These are phyloP conservation scores for Scolanthus callimorphus DNA, from an alignment of 92 coral and sea anemone species.

Conservation along the genomic window DNA sequence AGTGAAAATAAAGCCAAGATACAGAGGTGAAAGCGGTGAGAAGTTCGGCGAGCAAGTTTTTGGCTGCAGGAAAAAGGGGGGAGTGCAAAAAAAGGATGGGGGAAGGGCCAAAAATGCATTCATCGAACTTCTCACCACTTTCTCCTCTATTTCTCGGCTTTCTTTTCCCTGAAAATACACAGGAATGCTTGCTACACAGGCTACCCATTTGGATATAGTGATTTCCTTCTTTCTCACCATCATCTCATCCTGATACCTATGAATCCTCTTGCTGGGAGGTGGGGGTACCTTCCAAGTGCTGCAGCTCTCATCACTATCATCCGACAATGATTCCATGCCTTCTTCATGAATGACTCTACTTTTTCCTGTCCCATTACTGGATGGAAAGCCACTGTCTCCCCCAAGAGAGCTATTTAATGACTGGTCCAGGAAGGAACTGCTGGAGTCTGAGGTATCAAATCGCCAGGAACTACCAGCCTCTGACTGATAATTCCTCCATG, in stretches of 20 bases:
- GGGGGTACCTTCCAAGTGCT: conserved; percentile 91
- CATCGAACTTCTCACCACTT: no score
- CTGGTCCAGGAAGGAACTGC: conserved; percentile 63
- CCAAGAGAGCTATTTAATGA: conserved; percentile 63
- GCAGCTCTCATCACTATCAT: conserved; percentile 85
- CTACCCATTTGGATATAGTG: no score
- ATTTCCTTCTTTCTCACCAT: no score
- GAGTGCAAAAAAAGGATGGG: no score
- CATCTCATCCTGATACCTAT: conserved; percentile 93
- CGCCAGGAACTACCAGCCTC: conserved; percentile 89
- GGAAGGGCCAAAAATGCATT: no score
- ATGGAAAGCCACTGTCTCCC: conserved; percentile 18
- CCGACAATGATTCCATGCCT: conserved; percentile 78
- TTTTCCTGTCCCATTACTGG: conserved; percentile 21
- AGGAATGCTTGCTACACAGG: no score
- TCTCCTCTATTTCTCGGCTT: no score
- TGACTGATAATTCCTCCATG: conserved; percentile 79
- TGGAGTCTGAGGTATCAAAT: conserved; percentile 78
- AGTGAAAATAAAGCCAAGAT: no score
- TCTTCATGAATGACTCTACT: conserved; percentile 45
- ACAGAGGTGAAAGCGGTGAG: no score
- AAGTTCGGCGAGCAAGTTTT: no score
- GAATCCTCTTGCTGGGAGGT: conserved; percentile 64
- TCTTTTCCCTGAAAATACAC: no score
- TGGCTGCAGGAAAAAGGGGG: no score